Conservation (phyloP, 1,140 invertebrate species). For the Caenorhabditis latens region DNA sequence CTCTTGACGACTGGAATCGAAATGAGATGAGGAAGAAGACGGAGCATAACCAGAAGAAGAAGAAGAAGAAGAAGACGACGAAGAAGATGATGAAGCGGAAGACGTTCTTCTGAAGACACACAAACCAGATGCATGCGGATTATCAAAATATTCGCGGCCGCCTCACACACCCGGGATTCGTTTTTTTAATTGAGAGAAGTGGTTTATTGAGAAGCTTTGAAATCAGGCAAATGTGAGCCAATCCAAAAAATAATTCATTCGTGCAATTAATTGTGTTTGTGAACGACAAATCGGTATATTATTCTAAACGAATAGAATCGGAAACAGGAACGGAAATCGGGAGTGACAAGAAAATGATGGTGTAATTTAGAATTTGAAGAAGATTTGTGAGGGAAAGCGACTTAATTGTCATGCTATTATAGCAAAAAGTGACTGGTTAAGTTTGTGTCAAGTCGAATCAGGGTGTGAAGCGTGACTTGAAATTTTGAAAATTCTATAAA, state of each 20-base stretch:
- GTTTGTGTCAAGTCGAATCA: no score
- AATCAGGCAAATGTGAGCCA: constrained; percentile 33
- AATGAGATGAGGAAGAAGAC: constrained; percentile 29
- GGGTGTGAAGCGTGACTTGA: no score
- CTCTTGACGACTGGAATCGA: constrained; percentile 55
- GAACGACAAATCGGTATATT: background rate
- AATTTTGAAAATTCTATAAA: no score
- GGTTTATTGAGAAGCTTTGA: background rate
- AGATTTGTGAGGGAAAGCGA: background rate
- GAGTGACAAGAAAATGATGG: constrained; percentile 22
- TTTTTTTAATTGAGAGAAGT: background rate
- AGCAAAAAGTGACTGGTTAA: no score
- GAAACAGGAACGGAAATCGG: background rate
- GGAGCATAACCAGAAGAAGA: constrained; percentile 34
- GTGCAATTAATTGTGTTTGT: constrained; percentile 31
- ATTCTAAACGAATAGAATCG: background rate
- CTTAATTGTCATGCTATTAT: background rate
- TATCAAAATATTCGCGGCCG: constrained; percentile 20
- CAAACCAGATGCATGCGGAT: constrained; percentile 50
- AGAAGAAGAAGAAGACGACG: constrained; percentile 47
- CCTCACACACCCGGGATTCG: constrained; percentile 7
- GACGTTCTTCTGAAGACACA: constrained; percentile 52
- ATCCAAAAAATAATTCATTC: constrained; percentile 30
- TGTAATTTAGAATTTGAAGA: background rate
- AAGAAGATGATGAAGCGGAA: constrained; percentile 22